Evolutionary conservation across 2,113 vertebrate genomes (phyloP).

Genomic region (Cairina moschata): DNA sequence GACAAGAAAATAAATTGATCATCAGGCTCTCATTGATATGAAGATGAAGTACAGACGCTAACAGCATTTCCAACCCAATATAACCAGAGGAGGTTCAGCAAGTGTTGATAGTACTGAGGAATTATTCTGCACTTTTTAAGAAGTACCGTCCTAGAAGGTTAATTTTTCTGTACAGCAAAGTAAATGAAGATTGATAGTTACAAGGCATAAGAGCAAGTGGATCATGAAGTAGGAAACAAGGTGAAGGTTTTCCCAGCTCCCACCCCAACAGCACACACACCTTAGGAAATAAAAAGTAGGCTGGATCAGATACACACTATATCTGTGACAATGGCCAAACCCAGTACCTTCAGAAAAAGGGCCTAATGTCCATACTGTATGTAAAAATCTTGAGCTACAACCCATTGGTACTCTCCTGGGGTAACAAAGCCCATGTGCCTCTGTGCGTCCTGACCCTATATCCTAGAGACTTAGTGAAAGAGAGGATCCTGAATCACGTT

Average conservation of each 20-base stretch:
- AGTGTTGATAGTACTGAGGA: background rate
- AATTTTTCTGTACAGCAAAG: constrained; percentile 5
- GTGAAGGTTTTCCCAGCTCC: background rate
- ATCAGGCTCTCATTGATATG: constrained; percentile 53
- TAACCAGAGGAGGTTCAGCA: background rate
- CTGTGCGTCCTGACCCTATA: background rate
- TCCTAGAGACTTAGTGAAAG: background rate
- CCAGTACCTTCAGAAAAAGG: background rate
- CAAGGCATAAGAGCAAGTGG: background rate
- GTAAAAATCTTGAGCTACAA: background rate
- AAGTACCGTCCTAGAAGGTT: background rate
- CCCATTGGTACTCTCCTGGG: background rate
- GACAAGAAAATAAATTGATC: constrained; percentile 74
- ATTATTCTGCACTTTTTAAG: background rate
- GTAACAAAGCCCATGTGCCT: background rate
- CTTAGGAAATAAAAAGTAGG: background rate
- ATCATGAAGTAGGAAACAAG: background rate
- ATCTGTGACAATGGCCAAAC: background rate
- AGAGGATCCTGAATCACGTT: background rate
- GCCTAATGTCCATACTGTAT: background rate
- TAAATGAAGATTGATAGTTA: constrained; percentile 34
- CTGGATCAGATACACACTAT: background rate
- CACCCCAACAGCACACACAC: background rate
- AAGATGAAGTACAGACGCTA: constrained; percentile 35
- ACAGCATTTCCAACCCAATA: background rate